Base-by-base conservation (phyloP, 2,113 vertebrate genomes). In the Heptranchias perlo region DNA sequence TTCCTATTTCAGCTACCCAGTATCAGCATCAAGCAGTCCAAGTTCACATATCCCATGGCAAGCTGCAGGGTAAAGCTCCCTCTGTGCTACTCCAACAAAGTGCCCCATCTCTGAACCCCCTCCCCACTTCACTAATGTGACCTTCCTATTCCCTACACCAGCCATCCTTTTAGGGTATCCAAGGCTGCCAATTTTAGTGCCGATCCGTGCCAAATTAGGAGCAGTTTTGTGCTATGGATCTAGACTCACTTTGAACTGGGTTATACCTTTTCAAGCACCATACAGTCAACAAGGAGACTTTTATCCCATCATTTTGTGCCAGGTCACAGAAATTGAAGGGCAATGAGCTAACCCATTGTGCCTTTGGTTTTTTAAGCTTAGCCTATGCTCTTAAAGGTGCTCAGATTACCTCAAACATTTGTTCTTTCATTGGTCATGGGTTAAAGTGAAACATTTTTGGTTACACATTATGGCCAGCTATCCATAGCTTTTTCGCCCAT, bases 401-500 rank as follows among this genome's bases (percentile, higher is more conserved):
- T 61, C 54, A 92, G 54, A 92, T 6, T 44, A 93, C 35, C 44
- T 95, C 25, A 67, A 95, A 95, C 28, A 52, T 95, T 95, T 95
- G 94, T 52, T 28, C 47, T 35, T 95, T 95, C 64, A 95, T 52
- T 69, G 64, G 64, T 14, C 65, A 95, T 52, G 47, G 65, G 11
- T 67, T 67, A 69, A 95, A 95, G 65, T 49, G 47, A 69, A 67
- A 69, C 64, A 69, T 31, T 95, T 95, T 69, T 95, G 65, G 39
- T 67, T 69, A 69, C 64, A 67, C 23, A 67, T n/a, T 67, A 47
- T 49, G 44, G 44, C 93, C 39, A 69, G 31, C 47, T 95, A 35
- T 73, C 94, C 65, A 95, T 69, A 73, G 64, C 39, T 95, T 69
- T 73, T 28, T 95, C 94, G 82, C 84, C 94, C 96, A 96, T 96